Percentiles rank a stretch among this genome's conserved stretches.
phyloP scores from a whole-genome alignment of 2,888 invertebrate genomes.

The Mythimna pallens region DNA sequence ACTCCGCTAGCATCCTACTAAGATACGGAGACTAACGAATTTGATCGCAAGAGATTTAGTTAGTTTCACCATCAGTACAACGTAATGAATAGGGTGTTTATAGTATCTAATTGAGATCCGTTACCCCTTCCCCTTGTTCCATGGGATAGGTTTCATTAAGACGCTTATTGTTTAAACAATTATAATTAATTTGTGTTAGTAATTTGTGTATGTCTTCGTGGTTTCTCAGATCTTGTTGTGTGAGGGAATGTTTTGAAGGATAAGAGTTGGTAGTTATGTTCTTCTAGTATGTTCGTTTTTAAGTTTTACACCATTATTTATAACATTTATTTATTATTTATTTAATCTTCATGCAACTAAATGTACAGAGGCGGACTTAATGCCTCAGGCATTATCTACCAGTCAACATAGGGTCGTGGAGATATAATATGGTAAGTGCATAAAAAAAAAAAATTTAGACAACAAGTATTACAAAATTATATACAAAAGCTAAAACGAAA shows the following conservation, averaged over 20 bases:
- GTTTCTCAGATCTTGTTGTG: conserved; percentile 23
- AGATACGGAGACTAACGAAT: not conserved
- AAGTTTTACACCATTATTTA: too few species aligned
- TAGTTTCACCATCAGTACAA: conserved; percentile 39
- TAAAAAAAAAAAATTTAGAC: too few species aligned
- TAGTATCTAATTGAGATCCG: conserved; percentile 59
- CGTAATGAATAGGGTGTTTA: conserved; percentile 53
- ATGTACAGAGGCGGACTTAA: too few species aligned
- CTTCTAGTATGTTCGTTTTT: not conserved
- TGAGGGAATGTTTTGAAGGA: conserved; percentile 1
- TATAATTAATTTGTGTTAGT: conserved; percentile 53
- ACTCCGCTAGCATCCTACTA: not conserved
- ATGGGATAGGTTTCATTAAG: conserved; percentile 52
- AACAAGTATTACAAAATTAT: too few species aligned
- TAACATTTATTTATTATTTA: too few species aligned
- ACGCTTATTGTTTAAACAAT: conserved; percentile 59
- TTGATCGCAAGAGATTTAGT: conserved; percentile 1
- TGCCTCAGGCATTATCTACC: too few species aligned
- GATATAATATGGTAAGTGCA: too few species aligned
- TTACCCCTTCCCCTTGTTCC: conserved; percentile 14
- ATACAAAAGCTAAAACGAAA: too few species aligned
- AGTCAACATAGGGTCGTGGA: too few species aligned
- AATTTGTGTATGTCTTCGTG: conserved; percentile 34
- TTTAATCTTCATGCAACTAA: too few species aligned
- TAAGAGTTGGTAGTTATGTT: not conserved